These are phyloP conservation scores for Ferrisia virgata DNA, from an alignment of 2,888 invertebrate species.

Conservation along the genomic window DNA sequence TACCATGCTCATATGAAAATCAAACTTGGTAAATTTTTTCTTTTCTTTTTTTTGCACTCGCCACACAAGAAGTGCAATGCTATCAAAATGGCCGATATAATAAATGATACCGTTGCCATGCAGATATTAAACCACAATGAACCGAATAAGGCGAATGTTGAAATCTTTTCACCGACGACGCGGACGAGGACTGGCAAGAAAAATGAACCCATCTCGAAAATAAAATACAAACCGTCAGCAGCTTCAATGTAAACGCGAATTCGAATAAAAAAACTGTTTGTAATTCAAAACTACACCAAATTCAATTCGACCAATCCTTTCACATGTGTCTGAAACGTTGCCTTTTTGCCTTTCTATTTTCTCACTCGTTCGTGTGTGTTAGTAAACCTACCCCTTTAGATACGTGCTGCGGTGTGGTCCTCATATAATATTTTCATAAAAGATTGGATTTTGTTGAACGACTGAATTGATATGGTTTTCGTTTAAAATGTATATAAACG, in stretches of 20 bases:
- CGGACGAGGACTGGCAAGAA: slow-evolving; percentile 24
- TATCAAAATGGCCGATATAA: slow-evolving; percentile 42
- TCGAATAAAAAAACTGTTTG: slow-evolving; percentile 38
- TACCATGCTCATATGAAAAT: not conserved
- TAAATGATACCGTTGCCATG: slow-evolving; percentile 42
- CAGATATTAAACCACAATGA: slow-evolving; percentile 31
- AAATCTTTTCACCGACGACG: slow-evolving; percentile 26
- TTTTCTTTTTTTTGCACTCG: not conserved
- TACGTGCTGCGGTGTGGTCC: not conserved
- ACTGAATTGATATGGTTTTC: not conserved
- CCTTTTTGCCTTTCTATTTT: not conserved
- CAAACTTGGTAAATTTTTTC: not conserved
- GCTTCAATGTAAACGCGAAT: not conserved
- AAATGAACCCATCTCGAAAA: slow-evolving; percentile 38
- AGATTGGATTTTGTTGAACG: not conserved
- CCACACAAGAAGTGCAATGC: not conserved
- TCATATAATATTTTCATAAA: not conserved
- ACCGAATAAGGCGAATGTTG: not conserved
- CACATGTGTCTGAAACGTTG: slow-evolving; percentile 8
- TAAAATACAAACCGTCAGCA: not conserved
- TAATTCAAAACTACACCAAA: slow-evolving; percentile 42
- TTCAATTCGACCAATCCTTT: slow-evolving; percentile 24
- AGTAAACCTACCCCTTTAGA: not conserved
- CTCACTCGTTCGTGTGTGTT: not conserved
- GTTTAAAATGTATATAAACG: not conserved